phyloP scores from a whole-genome alignment of 2,888 invertebrate genomes.

The Ectropis crepuscularia region DNA sequence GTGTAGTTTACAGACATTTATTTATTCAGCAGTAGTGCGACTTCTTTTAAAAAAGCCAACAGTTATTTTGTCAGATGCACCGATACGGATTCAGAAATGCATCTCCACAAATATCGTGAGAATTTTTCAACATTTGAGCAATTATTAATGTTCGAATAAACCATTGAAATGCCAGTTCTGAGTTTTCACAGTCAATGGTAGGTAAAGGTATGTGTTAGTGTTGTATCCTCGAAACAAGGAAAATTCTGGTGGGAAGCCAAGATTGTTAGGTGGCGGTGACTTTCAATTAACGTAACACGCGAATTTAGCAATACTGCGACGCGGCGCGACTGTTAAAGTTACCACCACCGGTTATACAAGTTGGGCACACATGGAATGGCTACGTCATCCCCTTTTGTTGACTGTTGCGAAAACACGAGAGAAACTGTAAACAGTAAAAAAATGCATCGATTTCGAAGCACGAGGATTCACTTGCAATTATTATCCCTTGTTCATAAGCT shows the following conservation, averaged over 20 bases:
- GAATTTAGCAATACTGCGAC: constrained; percentile 22
- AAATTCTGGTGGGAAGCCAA: too few relatives aligned
- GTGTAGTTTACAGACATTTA: too few relatives aligned
- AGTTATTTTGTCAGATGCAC: too few relatives aligned
- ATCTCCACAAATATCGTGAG: too few relatives aligned
- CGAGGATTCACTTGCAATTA: neutral
- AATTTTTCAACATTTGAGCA: too few relatives aligned
- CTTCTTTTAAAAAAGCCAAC: too few relatives aligned
- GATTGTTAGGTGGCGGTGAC: constrained; percentile 11
- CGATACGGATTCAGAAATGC: too few relatives aligned
- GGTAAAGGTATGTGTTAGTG: too few relatives aligned
- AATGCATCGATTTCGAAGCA: neutral
- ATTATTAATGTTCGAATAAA: too few relatives aligned
- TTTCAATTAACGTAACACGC: constrained; percentile 31
- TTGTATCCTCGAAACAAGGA: too few relatives aligned
- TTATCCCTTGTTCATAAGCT: neutral
- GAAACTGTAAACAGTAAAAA: constrained; percentile 1
- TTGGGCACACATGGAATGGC: constrained; percentile 14
- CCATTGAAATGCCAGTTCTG: too few relatives aligned
- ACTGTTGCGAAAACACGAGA: constrained; percentile 21
- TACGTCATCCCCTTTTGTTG: constrained; percentile 24
- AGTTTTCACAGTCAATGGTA: neutral
- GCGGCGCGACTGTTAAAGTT: constrained; percentile 11
- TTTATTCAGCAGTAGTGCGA: too few relatives aligned
- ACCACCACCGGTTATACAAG: constrained; percentile 24